Conservation (phyloP, 1,140 invertebrate species). For the Sarcophaga peregrina region DNA sequence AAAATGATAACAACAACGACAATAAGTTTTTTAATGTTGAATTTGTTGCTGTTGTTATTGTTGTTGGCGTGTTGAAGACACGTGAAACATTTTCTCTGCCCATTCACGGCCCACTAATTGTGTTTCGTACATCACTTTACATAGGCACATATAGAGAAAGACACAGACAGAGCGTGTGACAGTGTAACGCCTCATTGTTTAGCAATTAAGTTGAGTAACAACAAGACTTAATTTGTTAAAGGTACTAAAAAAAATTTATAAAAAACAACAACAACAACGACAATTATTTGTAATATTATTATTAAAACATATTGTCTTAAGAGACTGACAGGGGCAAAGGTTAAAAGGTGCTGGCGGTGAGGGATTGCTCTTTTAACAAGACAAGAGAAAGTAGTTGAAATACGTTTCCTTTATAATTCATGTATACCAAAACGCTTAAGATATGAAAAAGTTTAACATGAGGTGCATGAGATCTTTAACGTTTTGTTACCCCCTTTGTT, state of each 20-base stretch:
- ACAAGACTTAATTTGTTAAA: conserved; percentile 28
- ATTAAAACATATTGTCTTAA: neutral
- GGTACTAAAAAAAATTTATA: neutral
- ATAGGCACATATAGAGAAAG: too few species aligned
- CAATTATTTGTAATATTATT: neutral
- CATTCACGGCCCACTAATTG: too few species aligned
- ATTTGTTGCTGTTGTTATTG: neutral
- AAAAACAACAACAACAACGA: neutral
- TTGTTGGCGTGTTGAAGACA: too few species aligned
- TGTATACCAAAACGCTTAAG: neutral
- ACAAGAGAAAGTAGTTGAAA: neutral
- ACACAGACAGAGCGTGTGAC: neutral
- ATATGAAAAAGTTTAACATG: neutral
- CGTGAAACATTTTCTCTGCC: too few species aligned
- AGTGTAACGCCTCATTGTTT: conserved; percentile 33
- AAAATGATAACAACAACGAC: neutral
- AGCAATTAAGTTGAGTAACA: conserved; percentile 24
- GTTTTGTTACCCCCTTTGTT: too few species aligned
- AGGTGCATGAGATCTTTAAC: too few species aligned
- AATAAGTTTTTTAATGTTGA: neutral
- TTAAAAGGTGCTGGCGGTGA: neutral
- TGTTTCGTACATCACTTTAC: too few species aligned
- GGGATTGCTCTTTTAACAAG: neutral
- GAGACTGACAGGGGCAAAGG: neutral
- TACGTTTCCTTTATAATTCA: neutral